Evolutionary conservation across 2,888 invertebrate species (phyloP), one percentile per base, ranked within the genome.

Genomic region (Epinotia bilunana): DNA sequence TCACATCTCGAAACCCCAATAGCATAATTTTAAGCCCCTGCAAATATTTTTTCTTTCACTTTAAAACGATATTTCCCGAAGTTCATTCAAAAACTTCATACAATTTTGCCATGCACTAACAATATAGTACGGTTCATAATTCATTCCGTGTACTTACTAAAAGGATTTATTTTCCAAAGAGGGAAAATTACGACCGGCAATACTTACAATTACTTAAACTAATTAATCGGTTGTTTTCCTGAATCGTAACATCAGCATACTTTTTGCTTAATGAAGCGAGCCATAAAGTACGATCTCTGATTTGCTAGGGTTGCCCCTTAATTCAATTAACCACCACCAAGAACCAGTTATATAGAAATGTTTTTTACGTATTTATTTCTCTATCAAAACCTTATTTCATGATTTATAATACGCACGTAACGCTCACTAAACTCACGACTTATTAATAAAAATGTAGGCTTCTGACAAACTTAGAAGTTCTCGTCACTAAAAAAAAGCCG

Each of bases 181-280:
- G 85, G 84, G 86, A 86, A 89, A 88, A 87, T 88, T 87, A 86
- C 84, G 83, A 84, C 82, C 81, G 80, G 82, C 84, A 85, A 84
- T 88, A 87, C 87, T 87, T 84, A 85, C 91, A 90, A 91, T 91
- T 90, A 92, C 92, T 92, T 92, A 86, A 88, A 90, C 88, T 90
- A 92, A 92, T 92, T 92, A 92, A 92, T 91, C 90, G 88, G 86
- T 87, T 90, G 90, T 90, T 90, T 89, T 85, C 85, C 86, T 84
- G 88, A 86, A 88, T 87, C 88, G 88, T 87, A 87, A 86, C 87
- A 89, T 91, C 89, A 90, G 88, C 89, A 90, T 88, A 91, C 91
- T 91, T 90, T 91, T 90, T 89, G 87, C 90, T 88, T 89, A 92
- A 91, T 91, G 90, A 90, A 91, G 87, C 88, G 83, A 81, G 84